A percentile compares a stretch with the other conserved stretches of the same genome.
Conservation (phyloP, 2,888 invertebrate species). For the Eilema caniola region DNA sequence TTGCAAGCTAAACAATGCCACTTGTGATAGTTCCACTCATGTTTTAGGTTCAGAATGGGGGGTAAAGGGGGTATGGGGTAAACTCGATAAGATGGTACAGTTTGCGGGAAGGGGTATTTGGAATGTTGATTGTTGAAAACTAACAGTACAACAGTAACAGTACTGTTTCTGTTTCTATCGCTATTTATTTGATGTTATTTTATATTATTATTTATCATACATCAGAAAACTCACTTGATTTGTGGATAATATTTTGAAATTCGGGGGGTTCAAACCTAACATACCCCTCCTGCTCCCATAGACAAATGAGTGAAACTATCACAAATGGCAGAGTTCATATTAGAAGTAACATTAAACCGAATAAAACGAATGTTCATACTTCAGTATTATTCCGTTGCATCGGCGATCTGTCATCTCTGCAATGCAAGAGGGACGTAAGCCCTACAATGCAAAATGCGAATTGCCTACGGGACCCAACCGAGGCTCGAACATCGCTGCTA, state of each 20-base stretch:
- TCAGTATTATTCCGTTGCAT: constrained; percentile 84
- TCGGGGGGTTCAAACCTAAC: too few species aligned
- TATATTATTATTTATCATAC: too few species aligned
- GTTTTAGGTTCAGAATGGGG: background rate
- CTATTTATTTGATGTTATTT: too few species aligned
- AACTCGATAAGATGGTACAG: too few species aligned
- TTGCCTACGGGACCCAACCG: constrained; percentile 72
- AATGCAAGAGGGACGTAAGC: constrained; percentile 73
- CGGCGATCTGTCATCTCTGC: constrained; percentile 80
- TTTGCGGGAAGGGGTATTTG: too few species aligned
- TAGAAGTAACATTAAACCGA: constrained; percentile 15
- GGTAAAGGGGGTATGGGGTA: too few species aligned
- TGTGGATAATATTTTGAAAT: too few species aligned
- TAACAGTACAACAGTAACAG: too few species aligned
- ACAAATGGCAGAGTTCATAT: background rate
- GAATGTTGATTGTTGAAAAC: too few species aligned
- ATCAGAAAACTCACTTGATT: too few species aligned
- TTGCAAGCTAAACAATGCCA: background rate
- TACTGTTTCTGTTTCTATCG: too few species aligned
- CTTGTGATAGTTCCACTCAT: background rate
- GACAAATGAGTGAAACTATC: background rate
- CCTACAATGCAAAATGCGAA: constrained; percentile 41
- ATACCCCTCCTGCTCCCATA: background rate
- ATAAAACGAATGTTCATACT: constrained; percentile 59
- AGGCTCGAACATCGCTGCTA: constrained; percentile 71